These are phyloP conservation scores for Mesembrinibis cayennensis DNA, from an alignment of 2,113 vertebrate species.

Conservation along the genomic window DNA sequence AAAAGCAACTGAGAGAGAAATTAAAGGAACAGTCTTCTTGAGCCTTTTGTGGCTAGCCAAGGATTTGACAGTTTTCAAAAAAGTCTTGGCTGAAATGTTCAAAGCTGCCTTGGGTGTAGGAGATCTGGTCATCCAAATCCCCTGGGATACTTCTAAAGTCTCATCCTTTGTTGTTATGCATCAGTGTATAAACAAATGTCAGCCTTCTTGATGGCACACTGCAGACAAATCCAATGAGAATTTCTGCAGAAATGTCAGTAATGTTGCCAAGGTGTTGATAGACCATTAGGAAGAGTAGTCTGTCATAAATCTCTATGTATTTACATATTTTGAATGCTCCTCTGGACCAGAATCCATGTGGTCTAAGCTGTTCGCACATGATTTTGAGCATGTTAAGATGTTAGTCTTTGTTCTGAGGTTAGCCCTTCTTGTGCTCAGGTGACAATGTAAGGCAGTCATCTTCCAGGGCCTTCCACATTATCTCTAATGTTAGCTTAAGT, in stretches of 20 bases:
- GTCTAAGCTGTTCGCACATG: neutral
- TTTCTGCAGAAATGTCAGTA: conserved; percentile 15
- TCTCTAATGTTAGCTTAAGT: neutral
- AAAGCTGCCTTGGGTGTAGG: neutral
- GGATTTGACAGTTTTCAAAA: conserved; percentile 9
- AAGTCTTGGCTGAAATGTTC: neutral
- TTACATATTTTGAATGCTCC: conserved; percentile 27
- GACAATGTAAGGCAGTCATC: neutral
- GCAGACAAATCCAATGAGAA: neutral
- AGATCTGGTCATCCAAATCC: neutral
- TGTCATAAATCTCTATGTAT: neutral
- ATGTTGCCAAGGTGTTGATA: neutral
- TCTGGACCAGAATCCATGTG: neutral
- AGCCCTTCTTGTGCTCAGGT: neutral
- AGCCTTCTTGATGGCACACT: neutral
- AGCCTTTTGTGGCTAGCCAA: conserved; percentile 4
- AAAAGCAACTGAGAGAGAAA: neutral
- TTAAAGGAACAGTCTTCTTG: neutral
- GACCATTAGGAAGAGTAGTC: neutral
- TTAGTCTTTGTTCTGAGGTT: conserved; percentile 21
- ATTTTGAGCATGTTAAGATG: neutral
- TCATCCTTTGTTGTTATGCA: conserved; percentile 8
- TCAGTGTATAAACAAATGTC: neutral
- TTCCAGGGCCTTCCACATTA: neutral
- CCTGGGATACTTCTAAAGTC: neutral